These are phyloP conservation scores for Erythrocebus patas DNA, from an alignment of 2,113 vertebrate genomes.

Conservation along the genomic window DNA sequence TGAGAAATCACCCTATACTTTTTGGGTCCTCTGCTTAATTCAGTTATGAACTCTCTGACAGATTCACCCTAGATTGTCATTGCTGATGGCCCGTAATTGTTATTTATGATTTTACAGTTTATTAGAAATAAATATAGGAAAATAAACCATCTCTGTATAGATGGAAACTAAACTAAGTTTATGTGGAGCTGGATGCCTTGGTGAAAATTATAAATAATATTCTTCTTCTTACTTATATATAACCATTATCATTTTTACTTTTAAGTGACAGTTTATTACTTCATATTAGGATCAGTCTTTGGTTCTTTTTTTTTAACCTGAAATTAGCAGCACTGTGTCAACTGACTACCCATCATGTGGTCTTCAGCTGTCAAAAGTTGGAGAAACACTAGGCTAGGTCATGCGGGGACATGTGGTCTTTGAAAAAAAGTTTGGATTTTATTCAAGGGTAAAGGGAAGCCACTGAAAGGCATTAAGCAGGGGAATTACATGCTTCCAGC, in stretches of 20 bases:
- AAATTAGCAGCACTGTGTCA: neutral
- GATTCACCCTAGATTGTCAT: neutral
- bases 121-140: neutral
- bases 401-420: neutral
- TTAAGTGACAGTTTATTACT: neutral
- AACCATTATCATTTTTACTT: neutral
- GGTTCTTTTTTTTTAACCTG: neutral
- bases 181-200: neutral
- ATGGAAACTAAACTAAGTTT: neutral
- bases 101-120: neutral
- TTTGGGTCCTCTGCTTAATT: slow-evolving; percentile 4
- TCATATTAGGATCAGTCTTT: neutral
- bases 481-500: neutral
- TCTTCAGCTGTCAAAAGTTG: neutral
- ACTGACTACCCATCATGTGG: neutral
- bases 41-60: neutral
- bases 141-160: neutral
- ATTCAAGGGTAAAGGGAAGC: neutral
- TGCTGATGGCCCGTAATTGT: neutral
- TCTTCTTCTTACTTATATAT: neutral
- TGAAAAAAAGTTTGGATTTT: slow-evolving; percentile 8
- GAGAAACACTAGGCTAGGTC: neutral
- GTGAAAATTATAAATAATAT: neutral
- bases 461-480: neutral
- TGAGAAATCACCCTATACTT: neutral